A percentile compares a stretch with the other conserved stretches of the same genome.
phyloP scores from a whole-genome alignment of 2,888 invertebrate genomes.

The Thymelicus lineola region DNA sequence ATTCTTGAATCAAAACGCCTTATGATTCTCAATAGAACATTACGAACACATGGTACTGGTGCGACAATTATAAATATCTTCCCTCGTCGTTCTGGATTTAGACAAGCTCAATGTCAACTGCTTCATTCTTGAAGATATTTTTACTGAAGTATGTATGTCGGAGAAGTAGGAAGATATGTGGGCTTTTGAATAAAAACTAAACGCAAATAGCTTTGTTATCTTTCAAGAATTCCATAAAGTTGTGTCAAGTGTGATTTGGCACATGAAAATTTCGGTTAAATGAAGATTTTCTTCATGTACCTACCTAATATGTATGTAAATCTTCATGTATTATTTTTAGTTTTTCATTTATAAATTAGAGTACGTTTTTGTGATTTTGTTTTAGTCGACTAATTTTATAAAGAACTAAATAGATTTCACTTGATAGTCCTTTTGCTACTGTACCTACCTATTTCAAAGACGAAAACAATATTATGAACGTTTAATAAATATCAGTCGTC shows the following conservation, averaged over 20 bases:
- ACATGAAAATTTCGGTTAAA: background rate
- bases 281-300: background rate
- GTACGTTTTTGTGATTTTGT: too few relatives aligned
- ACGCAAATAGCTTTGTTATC: conserved; percentile 15
- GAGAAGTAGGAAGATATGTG: conserved; percentile 27
- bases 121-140: conserved; percentile 61
- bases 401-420: too few relatives aligned
- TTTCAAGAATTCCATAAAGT: conserved; percentile 7
- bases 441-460: too few relatives aligned
- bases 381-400: too few relatives aligned
- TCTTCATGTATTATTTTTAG: too few relatives aligned
- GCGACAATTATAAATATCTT: conserved; percentile 76
- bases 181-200: conserved; percentile 13
- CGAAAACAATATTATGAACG: too few relatives aligned
- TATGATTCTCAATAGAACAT: background rate
- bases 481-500: too few relatives aligned
- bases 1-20: conserved; percentile 12
- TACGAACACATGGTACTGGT: conserved; percentile 48
- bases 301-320: too few relatives aligned
- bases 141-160: conserved; percentile 46
- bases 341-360: too few relatives aligned
- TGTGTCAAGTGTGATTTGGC: conserved; percentile 11
- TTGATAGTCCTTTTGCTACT: too few relatives aligned
- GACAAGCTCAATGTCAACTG: conserved; percentile 75
- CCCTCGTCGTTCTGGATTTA: conserved; percentile 66